These are phyloP conservation scores for Actinia tenebrosa DNA, from an alignment of 64 coral and sea anemone species.

Conservation along the genomic window DNA sequence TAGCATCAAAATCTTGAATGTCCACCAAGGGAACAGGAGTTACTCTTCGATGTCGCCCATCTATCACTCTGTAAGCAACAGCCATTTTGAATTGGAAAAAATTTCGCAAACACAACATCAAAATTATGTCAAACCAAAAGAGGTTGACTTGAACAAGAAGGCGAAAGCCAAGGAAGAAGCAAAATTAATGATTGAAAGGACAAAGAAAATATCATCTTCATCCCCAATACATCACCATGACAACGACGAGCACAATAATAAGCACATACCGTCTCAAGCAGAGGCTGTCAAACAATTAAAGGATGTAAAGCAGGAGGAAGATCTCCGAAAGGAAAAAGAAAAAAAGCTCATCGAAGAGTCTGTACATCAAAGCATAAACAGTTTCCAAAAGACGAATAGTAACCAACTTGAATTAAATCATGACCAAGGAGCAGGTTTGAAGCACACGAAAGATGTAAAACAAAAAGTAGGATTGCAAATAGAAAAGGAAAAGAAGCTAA, in stretches of 20 bases:
- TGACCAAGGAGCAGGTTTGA: background rate
- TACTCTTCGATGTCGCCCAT: background rate
- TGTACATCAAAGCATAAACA: too few relatives aligned
- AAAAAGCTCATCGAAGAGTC: too few relatives aligned
- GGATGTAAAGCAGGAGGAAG: background rate
- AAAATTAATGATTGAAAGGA: background rate
- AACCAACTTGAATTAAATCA: too few relatives aligned
- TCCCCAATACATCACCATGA: background rate
- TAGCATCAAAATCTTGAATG: background rate
- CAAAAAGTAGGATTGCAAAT: background rate
- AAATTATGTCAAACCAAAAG: background rate
- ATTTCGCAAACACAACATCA: background rate
- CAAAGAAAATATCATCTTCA: background rate
- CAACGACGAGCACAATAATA: background rate
- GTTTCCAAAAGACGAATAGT: too few relatives aligned
- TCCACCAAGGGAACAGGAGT: background rate
- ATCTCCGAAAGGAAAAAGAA: background rate
- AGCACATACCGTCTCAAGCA: background rate
- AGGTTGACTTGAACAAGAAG: background rate
- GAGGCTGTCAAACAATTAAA: background rate
- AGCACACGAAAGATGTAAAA: background rate
- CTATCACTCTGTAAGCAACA: background rate
- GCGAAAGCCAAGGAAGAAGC: background rate
- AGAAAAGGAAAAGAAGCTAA: background rate
- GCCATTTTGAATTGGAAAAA: background rate